Percentiles rank a stretch among this genome's conserved stretches.
Evolutionary conservation across 2,113 vertebrate species (phyloP).

Genomic region (Calidris pugnax): DNA sequence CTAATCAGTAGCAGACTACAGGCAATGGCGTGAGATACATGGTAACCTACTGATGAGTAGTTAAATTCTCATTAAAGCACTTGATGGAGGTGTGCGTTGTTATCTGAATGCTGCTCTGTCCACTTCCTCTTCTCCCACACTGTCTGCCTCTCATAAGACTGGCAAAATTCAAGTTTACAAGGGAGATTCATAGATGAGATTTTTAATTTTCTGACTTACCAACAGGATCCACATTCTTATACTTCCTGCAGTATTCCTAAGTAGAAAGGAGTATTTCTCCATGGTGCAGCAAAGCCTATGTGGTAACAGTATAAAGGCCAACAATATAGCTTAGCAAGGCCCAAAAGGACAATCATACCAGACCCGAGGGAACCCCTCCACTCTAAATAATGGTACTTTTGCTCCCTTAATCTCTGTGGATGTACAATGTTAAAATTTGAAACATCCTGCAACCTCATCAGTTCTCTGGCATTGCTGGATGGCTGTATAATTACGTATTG

Average conservation of each 20-base stretch:
- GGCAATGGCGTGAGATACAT: not conserved
- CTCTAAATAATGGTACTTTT: not conserved
- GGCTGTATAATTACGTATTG: not conserved
- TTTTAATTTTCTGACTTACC: not conserved
- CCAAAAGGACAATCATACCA: not conserved
- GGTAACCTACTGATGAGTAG: not conserved
- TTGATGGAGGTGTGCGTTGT: not conserved
- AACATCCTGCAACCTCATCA: not conserved
- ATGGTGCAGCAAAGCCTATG: not conserved
- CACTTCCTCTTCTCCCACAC: not conserved
- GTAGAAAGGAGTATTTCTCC: not conserved
- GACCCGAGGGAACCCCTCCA: not conserved
- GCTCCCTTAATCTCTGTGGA: not conserved
- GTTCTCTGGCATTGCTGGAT: not conserved
- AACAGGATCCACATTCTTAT: not conserved
- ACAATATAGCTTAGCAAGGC: not conserved
- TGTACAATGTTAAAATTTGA: not conserved
- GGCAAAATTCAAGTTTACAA: not conserved
- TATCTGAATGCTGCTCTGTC: not conserved
- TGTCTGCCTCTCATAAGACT: not conserved
- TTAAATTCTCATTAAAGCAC: not conserved
- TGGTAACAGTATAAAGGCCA: not conserved
- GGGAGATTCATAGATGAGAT: not conserved
- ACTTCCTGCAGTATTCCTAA: not conserved
- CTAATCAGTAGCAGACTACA: not conserved